Evolutionary conservation across 2,113 vertebrate species (phyloP).

Genomic region (Tetraodon nigroviridis): DNA sequence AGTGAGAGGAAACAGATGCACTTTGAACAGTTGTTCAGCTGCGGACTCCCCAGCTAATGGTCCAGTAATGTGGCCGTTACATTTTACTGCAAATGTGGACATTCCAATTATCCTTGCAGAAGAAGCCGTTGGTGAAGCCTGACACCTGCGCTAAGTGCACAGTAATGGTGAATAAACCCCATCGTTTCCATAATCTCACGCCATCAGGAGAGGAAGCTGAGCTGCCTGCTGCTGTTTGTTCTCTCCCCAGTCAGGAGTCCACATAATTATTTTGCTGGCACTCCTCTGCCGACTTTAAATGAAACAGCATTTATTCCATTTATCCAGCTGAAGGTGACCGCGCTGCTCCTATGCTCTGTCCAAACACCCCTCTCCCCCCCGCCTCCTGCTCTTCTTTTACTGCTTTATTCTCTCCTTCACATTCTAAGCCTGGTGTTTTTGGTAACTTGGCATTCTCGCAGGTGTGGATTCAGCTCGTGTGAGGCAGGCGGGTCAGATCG

Average conservation of each 20-base stretch:
- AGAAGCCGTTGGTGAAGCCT: neutral
- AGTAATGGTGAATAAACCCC: neutral
- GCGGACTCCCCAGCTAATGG: conserved; percentile 13
- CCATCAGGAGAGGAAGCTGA: neutral
- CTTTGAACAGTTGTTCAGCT: too few species aligned
- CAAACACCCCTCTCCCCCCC: neutral
- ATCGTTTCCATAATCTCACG: conserved; percentile 3
- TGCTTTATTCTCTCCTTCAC: conserved; percentile 3
- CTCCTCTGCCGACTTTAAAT: conserved; percentile 28
- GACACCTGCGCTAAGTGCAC: conserved; percentile 15
- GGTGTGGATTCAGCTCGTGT: conserved; percentile 88
- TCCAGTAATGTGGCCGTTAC: conserved; percentile 1
- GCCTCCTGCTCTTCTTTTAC: neutral
- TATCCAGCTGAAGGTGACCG: conserved; percentile 38
- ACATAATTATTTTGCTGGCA: conserved; percentile 26
- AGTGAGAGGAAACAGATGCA: neutral
- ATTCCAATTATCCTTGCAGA: conserved; percentile 5
- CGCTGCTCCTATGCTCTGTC: neutral
- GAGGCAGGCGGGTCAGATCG: conserved; percentile 84
- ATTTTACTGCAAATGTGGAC: conserved; percentile 14
- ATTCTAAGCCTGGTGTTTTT: neutral
- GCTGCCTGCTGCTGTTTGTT: conserved; percentile 5
- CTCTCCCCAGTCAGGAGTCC: conserved; percentile 3
- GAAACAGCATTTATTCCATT: conserved; percentile 40
- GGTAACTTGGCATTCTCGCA: conserved; percentile 36